A percentile compares a stretch with the other conserved stretches of the same genome.
These are phyloP conservation scores for Bujurquina vittata DNA, from an alignment of 2,113 vertebrate genomes.

Conservation along the genomic window DNA sequence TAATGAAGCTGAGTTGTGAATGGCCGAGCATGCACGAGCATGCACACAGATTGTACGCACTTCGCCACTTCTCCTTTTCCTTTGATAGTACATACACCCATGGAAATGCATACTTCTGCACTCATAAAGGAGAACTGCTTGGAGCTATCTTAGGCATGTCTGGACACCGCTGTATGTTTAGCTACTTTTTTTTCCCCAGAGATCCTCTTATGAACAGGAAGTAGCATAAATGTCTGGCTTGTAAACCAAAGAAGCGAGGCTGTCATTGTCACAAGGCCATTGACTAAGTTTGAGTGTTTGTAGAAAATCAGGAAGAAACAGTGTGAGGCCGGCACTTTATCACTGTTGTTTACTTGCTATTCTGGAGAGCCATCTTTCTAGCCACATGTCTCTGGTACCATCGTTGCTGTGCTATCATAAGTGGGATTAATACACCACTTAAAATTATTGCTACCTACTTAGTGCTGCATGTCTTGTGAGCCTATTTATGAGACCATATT, in stretches of 20 bases:
- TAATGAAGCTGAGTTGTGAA: conserved; percentile 45
- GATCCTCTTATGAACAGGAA: conserved; percentile 75
- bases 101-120: conserved; percentile 35
- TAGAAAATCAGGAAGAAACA: conserved; percentile 52
- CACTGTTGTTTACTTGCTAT: conserved; percentile 40
- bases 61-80: conserved; percentile 72
- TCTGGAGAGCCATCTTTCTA: not conserved
- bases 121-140: conserved; percentile 73
- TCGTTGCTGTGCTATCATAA: conserved; percentile 5
- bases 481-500: conserved; percentile 2
- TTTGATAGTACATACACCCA: conserved; percentile 38
- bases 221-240: conserved; percentile 65
- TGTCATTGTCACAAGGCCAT: conserved; percentile 68
- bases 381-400: not conserved
- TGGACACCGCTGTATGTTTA: conserved; percentile 80
- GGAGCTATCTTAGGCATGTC: conserved; percentile 80
- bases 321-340: conserved; percentile 17
- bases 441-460: conserved; percentile 6
- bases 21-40: conserved; percentile 45
- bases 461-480: not conserved
- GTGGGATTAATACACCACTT: conserved; percentile 23
- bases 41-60: conserved; percentile 28
- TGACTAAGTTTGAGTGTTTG: conserved; percentile 53
- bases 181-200: conserved; percentile 51
- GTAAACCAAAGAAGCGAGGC: conserved; percentile 19